Conservation (phyloP, 2,797 vertebrate species). For the Scolopax rusticola region DNA sequence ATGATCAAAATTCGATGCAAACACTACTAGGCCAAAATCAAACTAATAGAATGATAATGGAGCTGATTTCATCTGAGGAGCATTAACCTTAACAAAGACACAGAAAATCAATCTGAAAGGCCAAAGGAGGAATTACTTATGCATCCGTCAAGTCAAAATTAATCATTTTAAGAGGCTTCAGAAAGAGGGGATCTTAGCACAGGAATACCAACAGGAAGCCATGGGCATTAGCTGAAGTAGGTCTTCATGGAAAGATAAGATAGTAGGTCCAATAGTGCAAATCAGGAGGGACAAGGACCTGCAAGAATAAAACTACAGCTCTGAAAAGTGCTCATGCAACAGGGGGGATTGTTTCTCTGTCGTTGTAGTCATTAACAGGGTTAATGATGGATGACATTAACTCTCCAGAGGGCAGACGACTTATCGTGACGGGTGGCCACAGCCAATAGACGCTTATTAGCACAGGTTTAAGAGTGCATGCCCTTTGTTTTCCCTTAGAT, state of each 20-base stretch:
- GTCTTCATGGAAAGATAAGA: not conserved
- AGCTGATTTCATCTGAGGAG: constrained; percentile 17
- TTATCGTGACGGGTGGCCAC: not conserved
- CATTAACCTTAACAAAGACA: constrained; percentile 37
- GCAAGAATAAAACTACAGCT: not conserved
- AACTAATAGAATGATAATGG: constrained; percentile 30
- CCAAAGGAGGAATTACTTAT: not conserved
- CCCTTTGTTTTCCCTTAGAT: not conserved
- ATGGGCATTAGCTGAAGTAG: not conserved
- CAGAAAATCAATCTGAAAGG: constrained; percentile 18
- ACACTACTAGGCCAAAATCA: not conserved
- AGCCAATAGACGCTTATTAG: not conserved
- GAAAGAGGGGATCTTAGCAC: not conserved
- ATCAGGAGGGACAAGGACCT: not conserved
- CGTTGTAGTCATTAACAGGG: not conserved
- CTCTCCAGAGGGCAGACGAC: not conserved
- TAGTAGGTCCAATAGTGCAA: not conserved
- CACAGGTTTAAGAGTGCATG: not conserved
- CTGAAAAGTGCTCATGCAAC: not conserved
- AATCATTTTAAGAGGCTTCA: not conserved
- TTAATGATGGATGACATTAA: not conserved
- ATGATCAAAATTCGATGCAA: constrained; percentile 24
- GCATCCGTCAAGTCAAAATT: not conserved
- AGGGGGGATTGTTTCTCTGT: not conserved
- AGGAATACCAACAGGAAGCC: not conserved